phyloP scores from a whole-genome alignment of 2,888 invertebrate species.

The Sepiola atlantica region DNA sequence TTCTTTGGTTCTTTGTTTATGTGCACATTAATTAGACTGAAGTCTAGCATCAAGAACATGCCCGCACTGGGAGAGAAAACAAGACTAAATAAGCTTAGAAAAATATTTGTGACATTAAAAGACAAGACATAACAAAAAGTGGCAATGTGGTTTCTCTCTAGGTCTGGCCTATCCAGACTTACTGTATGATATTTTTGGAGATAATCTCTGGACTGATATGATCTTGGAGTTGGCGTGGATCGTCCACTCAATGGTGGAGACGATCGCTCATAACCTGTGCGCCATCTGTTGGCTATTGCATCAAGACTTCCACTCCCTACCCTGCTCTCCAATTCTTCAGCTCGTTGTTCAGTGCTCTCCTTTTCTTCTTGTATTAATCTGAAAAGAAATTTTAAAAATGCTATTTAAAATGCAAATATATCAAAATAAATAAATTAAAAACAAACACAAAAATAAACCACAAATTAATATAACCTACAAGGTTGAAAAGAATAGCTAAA shows the following conservation, averaged over 20 bases:
- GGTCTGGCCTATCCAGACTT: conserved; percentile 75
- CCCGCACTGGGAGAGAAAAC: conserved; percentile 10
- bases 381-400: conserved; percentile 50
- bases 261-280: conserved; percentile 78
- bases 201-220: conserved; percentile 68
- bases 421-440: neutral
- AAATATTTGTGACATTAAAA: conserved; percentile 36
- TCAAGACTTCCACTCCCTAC: conserved; percentile 88
- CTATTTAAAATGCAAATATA: neutral
- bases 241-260: conserved; percentile 90
- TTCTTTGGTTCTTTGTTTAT: neutral
- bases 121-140: conserved; percentile 38
- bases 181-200: conserved; percentile 97
- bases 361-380: conserved; percentile 91
- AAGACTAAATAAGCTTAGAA: neutral
- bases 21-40: neutral
- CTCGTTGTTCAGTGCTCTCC: conserved; percentile 87
- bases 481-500: neutral
- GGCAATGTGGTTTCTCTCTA: conserved; percentile 47
- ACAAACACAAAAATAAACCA: neutral
- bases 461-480: neutral
- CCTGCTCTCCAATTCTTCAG: conserved; percentile 96
- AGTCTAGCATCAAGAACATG: neutral
- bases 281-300: conserved; percentile 83
- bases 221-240: conserved; percentile 82